Evolutionary conservation across 2,797 vertebrate species (phyloP).

Genomic region (Rhadinocentrus ornatus): DNA sequence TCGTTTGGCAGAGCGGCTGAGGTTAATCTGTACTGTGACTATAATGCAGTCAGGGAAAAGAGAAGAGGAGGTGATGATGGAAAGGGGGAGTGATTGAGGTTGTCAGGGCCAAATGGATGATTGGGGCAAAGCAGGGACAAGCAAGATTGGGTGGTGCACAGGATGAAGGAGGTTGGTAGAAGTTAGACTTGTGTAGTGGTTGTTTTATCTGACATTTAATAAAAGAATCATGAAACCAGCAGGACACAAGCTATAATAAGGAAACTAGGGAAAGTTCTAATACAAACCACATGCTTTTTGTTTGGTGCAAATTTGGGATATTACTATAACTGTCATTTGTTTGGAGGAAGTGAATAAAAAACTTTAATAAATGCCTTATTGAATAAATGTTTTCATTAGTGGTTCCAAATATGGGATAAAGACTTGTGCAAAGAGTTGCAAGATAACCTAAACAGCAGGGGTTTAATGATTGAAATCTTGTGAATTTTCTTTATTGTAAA

Average conservation of each 20-base stretch:
- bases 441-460: background rate
- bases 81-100: conserved; percentile 28
- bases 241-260: conserved; percentile 41
- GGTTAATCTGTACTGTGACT: conserved; percentile 87
- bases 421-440: background rate
- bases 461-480: background rate
- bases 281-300: background rate
- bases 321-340: background rate
- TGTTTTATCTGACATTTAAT: conserved; percentile 20
- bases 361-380: background rate
- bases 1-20: conserved; percentile 79
- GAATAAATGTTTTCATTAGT: background rate
- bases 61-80: conserved; percentile 60
- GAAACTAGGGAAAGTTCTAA: conserved; percentile 14
- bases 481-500: background rate
- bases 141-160: conserved; percentile 37
- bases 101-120: conserved; percentile 66
- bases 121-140: conserved; percentile 28
- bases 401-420: background rate
- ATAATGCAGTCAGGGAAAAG: conserved; percentile 63
- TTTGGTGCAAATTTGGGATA: background rate
- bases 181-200: conserved; percentile 53
- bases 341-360: background rate
- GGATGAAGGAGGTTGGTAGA: conserved; percentile 45
- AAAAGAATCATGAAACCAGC: conserved; percentile 28